Evolutionary conservation across 2,113 vertebrate genomes (phyloP).

Genomic region (Pagrus major): DNA sequence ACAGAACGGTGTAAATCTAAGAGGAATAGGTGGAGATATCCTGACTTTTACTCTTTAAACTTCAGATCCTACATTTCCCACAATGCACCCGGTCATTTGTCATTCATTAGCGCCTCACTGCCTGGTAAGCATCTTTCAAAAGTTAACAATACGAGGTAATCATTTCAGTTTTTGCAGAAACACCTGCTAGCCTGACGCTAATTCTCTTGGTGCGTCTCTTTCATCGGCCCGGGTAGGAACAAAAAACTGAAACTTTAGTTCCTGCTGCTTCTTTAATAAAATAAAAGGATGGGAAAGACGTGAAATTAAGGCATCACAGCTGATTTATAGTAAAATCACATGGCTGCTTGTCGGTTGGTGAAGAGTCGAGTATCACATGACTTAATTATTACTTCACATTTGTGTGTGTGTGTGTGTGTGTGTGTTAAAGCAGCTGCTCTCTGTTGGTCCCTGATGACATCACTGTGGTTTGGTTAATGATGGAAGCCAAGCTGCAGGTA

Average conservation of each 20-base stretch:
- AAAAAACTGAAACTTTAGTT: background rate
- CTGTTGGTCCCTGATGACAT: conserved; percentile 56
- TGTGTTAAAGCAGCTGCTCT: conserved; percentile 39
- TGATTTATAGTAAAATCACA: background rate
- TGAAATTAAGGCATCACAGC: too few relatives aligned
- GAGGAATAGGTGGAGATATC: too few relatives aligned
- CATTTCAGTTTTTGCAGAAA: background rate
- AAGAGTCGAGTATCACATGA: conserved; percentile 25
- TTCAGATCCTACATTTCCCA: too few relatives aligned
- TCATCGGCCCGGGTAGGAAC: background rate
- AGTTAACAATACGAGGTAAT: background rate
- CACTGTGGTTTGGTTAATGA: conserved; percentile 74
- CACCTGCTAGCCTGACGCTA: background rate
- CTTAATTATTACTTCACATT: conserved; percentile 15
- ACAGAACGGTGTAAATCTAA: too few relatives aligned
- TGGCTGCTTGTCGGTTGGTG: background rate
- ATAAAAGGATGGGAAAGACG: too few relatives aligned
- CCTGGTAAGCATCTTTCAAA: too few relatives aligned
- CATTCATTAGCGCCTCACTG: too few relatives aligned
- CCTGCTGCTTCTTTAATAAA: background rate
- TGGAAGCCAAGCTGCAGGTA: conserved; percentile 76
- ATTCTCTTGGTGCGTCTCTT: background rate
- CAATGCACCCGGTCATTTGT: too few relatives aligned
- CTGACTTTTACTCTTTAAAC: too few relatives aligned
- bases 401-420: conserved; percentile 15